Conservation (phyloP, 1,140 invertebrate genomes). For the Lasioglossum albipes region DNA sequence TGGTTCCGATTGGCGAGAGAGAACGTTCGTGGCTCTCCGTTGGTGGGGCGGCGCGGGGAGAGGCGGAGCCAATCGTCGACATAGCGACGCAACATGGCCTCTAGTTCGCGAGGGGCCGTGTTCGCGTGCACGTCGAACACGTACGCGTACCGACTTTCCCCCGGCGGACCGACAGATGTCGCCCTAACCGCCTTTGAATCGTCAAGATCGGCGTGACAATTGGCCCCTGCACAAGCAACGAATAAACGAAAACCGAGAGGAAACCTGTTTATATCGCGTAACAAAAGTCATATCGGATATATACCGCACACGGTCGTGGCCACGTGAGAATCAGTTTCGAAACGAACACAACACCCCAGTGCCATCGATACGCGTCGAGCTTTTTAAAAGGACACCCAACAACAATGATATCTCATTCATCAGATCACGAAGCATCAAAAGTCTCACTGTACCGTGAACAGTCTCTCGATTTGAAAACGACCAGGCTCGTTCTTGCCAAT, state of each 20-base stretch:
- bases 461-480: too few species aligned
- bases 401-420: slow-evolving; percentile 29
- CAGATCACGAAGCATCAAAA: slow-evolving; percentile 9
- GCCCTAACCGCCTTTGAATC: slow-evolving; percentile 53
- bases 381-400: background rate
- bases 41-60: slow-evolving; percentile 33
- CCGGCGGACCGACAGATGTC: slow-evolving; percentile 62
- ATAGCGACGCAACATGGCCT: slow-evolving; percentile 63
- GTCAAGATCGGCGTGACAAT: slow-evolving; percentile 50
- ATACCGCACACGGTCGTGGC: background rate
- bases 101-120: slow-evolving; percentile 66
- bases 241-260: slow-evolving; percentile 13
- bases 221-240: background rate
- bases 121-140: slow-evolving; percentile 56
- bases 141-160: slow-evolving; percentile 46
- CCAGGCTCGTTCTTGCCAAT: slow-evolving; percentile 14
- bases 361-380: background rate
- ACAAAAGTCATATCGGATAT: slow-evolving; percentile 12
- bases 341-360: background rate
- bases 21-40: slow-evolving; percentile 9
- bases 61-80: slow-evolving; percentile 55
- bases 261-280: slow-evolving; percentile 11
- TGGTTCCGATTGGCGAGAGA: slow-evolving; percentile 19
- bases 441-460: background rate
- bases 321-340: slow-evolving; percentile 17